Evolutionary conservation across 2,888 invertebrate species (phyloP).

Genomic region (Yponomeuta plumbellus): DNA sequence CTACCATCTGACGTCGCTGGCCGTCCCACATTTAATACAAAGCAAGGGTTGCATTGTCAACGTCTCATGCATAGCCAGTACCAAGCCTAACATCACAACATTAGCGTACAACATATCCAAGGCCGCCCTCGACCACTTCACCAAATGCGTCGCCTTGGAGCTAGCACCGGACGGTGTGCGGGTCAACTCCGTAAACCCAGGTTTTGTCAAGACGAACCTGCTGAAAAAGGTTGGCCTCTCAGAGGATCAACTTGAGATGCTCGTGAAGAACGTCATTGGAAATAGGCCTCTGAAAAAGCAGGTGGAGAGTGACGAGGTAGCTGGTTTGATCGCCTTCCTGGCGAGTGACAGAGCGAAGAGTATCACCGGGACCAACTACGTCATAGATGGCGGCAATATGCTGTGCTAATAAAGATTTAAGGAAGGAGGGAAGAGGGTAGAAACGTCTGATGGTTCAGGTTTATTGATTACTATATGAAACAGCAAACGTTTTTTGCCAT

Average conservation of each 20-base stretch:
- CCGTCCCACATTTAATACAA: conserved; percentile 87
- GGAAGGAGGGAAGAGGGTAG: not conserved
- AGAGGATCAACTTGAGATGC: conserved; percentile 84
- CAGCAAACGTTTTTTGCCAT: too few relatives aligned
- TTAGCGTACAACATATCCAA: conserved; percentile 94
- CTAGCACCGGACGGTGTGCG: conserved; percentile 86
- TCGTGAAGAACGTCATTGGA: conserved; percentile 76
- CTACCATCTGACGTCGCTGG: conserved; percentile 88
- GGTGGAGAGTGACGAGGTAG: conserved; percentile 89
- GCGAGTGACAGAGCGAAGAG: conserved; percentile 91
- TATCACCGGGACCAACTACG: conserved; percentile 84
- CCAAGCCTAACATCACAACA: conserved; percentile 80
- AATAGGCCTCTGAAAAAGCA: conserved; percentile 93
- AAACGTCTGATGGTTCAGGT: not conserved
- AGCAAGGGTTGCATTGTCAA: conserved; percentile 92
- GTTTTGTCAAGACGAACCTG: conserved; percentile 91
- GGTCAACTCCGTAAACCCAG: conserved; percentile 95
- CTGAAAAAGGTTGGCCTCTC: conserved; percentile 79
- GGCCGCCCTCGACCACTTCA: conserved; percentile 95
- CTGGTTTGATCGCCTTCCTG: conserved; percentile 89
- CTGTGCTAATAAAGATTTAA: conserved; percentile 31
- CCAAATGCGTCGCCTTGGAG: conserved; percentile 91
- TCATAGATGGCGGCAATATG: conserved; percentile 55
- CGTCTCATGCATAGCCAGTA: conserved; percentile 91
- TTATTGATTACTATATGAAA: too few relatives aligned